These are phyloP conservation scores for Orientallactaga sibirica DNA, from an alignment of 2,797 vertebrate species.

Conservation along the genomic window DNA sequence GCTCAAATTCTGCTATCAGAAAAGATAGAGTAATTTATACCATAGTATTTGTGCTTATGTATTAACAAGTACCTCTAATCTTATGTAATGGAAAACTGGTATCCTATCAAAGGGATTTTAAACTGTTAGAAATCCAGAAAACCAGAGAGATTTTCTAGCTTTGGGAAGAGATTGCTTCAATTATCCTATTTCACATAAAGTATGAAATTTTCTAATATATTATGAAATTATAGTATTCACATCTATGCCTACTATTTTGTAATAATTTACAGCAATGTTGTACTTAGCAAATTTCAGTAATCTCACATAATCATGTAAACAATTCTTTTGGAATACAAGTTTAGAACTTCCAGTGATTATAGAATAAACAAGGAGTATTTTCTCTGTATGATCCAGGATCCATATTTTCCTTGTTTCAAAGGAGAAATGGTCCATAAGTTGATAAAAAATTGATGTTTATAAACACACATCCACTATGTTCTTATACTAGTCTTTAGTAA, in stretches of 20 bases:
- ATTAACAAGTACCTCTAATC: background rate
- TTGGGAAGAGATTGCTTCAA: background rate
- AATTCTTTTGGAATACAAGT: conserved; percentile 22
- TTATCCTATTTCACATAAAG: conserved; percentile 65
- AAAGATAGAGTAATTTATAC: background rate
- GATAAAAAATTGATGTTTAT: conserved; percentile 42
- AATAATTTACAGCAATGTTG: conserved; percentile 13
- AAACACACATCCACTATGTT: conserved; percentile 26
- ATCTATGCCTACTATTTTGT: conserved; percentile 27
- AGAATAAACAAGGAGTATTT: conserved; percentile 43
- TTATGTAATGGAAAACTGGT: background rate
- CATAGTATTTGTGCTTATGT: background rate
- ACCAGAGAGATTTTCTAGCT: conserved; percentile 16
- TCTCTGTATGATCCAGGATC: background rate
- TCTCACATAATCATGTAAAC: background rate
- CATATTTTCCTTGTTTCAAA: background rate
- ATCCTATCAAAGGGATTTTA: conserved; percentile 29
- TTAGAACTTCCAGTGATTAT: conserved; percentile 27
- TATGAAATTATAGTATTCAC: background rate
- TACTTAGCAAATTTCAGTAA: conserved; percentile 5
- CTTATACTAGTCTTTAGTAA: conserved; percentile 61
- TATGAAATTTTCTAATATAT: background rate
- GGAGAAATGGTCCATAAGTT: background rate
- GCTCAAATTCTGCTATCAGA: conserved; percentile 15
- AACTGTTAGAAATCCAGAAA: conserved; percentile 37